A percentile compares a stretch with the other conserved stretches of the same genome.
Evolutionary conservation across 2,797 vertebrate genomes (phyloP).

Genomic region (Sebastes miniatus): DNA sequence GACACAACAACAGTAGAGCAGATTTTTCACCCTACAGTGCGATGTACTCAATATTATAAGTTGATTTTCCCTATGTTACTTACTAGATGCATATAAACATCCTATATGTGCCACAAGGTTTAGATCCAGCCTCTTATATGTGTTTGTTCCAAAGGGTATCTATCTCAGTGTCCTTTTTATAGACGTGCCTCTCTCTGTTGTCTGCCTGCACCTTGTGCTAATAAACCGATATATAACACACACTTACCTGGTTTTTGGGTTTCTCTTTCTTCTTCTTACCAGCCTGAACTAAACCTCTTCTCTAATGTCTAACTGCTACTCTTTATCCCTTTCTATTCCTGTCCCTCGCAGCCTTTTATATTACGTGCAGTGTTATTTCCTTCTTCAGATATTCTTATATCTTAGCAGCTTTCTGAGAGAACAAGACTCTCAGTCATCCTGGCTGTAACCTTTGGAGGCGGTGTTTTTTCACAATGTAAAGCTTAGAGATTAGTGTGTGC

Average conservation of each 20-base stretch:
- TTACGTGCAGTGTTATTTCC: neutral
- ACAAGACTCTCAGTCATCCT: constrained; percentile 4
- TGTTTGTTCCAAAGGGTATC: neutral
- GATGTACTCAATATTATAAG: neutral
- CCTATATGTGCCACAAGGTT: neutral
- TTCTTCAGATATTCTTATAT: neutral
- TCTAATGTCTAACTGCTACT: constrained; percentile 19
- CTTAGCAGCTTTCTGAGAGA: constrained; percentile 2
- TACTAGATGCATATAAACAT: neutral
- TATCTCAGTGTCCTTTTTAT: constrained; percentile 21
- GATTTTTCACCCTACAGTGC: neutral
- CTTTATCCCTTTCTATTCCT: neutral
- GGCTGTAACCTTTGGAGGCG: constrained; percentile 22
- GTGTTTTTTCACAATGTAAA: constrained; percentile 22
- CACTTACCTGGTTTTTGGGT: constrained; percentile 46
- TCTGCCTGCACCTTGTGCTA: constrained; percentile 63
- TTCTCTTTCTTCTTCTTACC: constrained; percentile 54
- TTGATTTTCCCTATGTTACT: neutral
- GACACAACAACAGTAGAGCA: neutral
- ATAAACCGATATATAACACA: constrained; percentile 72
- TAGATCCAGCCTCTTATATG: neutral
- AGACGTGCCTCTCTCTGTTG: constrained; percentile 41
- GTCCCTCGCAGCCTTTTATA: constrained; percentile 12
- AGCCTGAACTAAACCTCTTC: constrained; percentile 24
- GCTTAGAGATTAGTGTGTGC: constrained; percentile 47